phyloP scores from a whole-genome alignment of 2,888 invertebrate genomes.

The Rotaria socialis region DNA sequence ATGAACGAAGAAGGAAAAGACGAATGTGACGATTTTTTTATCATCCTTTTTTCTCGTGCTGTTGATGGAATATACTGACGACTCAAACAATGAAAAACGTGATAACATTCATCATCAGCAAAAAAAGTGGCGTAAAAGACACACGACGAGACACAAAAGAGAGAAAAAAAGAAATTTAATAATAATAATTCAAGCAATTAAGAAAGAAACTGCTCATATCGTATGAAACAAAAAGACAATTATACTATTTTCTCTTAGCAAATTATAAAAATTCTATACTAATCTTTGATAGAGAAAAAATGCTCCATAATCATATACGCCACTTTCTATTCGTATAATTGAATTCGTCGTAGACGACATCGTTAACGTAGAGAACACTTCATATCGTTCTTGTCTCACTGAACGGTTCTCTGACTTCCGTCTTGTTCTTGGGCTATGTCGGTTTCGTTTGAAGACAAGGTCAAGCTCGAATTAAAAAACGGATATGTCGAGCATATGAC shows the following conservation, averaged over 20 bases:
- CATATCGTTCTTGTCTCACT: background rate
- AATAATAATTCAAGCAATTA: background rate
- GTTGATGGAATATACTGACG: background rate
- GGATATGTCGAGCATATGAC: background rate
- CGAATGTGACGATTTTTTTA: background rate
- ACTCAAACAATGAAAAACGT: background rate
- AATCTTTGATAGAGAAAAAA: background rate
- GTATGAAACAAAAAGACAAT: background rate
- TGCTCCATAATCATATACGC: background rate
- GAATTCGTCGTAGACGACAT: background rate
- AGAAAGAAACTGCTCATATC: background rate
- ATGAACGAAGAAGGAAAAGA: background rate
- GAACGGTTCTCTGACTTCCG: background rate
- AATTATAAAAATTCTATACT: background rate
- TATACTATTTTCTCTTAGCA: background rate
- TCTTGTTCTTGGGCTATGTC: background rate
- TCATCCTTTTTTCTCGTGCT: background rate
- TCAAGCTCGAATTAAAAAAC: background rate
- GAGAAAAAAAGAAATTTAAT: background rate
- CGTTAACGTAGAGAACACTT: background rate
- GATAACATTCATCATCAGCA: background rate
- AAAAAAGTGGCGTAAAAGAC: background rate
- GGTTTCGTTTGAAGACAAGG: conserved; percentile 20
- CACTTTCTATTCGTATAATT: conserved; percentile 1
- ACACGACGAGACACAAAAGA: background rate